phyloP scores from a whole-genome alignment of 2,797 vertebrate genomes.

The Melanotaenia parkinsoni region DNA sequence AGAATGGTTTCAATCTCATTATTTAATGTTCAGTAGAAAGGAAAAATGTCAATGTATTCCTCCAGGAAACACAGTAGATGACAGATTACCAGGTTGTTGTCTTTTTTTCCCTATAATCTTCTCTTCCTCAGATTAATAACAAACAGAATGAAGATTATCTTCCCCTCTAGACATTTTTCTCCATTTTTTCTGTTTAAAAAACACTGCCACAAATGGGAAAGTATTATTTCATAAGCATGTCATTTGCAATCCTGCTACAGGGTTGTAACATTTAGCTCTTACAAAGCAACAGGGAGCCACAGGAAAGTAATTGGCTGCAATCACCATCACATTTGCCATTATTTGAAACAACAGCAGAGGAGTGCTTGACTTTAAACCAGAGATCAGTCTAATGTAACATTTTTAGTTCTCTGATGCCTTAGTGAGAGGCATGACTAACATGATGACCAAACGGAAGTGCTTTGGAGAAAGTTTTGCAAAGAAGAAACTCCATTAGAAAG shows the following conservation, averaged over 20 bases:
- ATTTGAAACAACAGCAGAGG: slow-evolving; percentile 56
- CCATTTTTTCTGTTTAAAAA: slow-evolving; percentile 15
- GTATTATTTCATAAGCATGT: slow-evolving; percentile 15
- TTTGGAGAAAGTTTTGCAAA: slow-evolving; percentile 45
- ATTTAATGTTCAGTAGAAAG: background rate
- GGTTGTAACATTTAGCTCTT: slow-evolving; percentile 35
- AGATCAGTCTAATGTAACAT: slow-evolving; percentile 33
- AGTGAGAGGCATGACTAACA: slow-evolving; percentile 45
- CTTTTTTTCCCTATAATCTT: slow-evolving; percentile 25
- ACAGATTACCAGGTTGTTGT: background rate
- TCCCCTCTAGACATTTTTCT: background rate
- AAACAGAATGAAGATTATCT: slow-evolving; percentile 29
- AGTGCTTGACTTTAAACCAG: slow-evolving; percentile 53
- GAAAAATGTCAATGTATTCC: background rate
- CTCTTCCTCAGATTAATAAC: slow-evolving; percentile 21
- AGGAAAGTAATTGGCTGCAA: slow-evolving; percentile 67
- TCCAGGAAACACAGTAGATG: background rate
- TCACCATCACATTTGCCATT: slow-evolving; percentile 64
- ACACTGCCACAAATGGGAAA: slow-evolving; percentile 10
- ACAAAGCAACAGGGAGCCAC: slow-evolving; percentile 46
- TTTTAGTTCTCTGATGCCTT: slow-evolving; percentile 34
- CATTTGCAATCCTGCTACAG: slow-evolving; percentile 13
- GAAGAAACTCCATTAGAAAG: slow-evolving; percentile 30
- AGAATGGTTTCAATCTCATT: background rate
- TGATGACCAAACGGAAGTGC: slow-evolving; percentile 23